phyloP scores from a whole-genome alignment of 2,888 invertebrate species.

The Opisthograptis luteolata region DNA sequence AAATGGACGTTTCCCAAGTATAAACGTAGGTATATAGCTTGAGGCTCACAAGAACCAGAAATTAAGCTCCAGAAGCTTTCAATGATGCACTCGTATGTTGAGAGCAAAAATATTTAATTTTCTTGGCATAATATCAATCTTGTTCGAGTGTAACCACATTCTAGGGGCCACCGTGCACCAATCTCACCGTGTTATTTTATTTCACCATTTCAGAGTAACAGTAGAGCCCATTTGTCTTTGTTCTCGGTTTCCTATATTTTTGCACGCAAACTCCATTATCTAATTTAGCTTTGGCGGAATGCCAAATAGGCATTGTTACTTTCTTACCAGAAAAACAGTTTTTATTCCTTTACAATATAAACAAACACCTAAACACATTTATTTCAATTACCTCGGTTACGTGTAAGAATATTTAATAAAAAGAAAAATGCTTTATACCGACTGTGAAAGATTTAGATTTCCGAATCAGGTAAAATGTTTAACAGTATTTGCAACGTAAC shows the following conservation, averaged over 20 bases:
- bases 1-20: no score
- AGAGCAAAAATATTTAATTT: slow-evolving; percentile 16
- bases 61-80: no score
- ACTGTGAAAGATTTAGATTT: slow-evolving; percentile 10
- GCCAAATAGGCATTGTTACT: slow-evolving; percentile 80
- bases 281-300: slow-evolving; percentile 84
- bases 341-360: slow-evolving; percentile 76
- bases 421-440: slow-evolving; percentile 28
- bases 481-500: slow-evolving; percentile 14
- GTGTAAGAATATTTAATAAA: slow-evolving; percentile 53
- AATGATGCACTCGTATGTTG: not conserved
- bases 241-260: slow-evolving; percentile 84
- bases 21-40: no score
- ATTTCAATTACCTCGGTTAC: slow-evolving; percentile 65
- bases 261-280: slow-evolving; percentile 85
- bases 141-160: slow-evolving; percentile 48
- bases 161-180: slow-evolving; percentile 60
- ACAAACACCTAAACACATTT: slow-evolving; percentile 74
- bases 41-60: no score
- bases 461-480: slow-evolving; percentile 15
- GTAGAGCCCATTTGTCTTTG: slow-evolving; percentile 83
- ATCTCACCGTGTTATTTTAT: slow-evolving; percentile 77
- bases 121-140: slow-evolving; percentile 44
- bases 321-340: slow-evolving; percentile 75
- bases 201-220: slow-evolving; percentile 75